These are phyloP conservation scores for Lutjanus argentimaculatus DNA, from an alignment of 2,797 vertebrate species.

Conservation along the genomic window DNA sequence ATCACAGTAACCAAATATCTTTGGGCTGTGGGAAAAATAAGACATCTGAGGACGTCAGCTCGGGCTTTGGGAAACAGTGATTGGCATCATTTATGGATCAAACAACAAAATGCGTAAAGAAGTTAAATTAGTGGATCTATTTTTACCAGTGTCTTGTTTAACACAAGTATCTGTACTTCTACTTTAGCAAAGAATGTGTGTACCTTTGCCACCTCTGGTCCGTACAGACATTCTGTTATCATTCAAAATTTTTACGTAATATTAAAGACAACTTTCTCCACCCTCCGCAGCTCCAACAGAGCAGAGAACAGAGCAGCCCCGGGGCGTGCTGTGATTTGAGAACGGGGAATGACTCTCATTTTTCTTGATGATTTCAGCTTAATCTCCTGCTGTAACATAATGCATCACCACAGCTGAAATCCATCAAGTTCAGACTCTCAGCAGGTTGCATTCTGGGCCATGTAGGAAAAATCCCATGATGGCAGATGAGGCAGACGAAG, in stretches of 20 bases:
- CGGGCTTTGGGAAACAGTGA: too few relatives aligned
- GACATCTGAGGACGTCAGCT: too few relatives aligned
- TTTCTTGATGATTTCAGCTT: constrained; percentile 39
- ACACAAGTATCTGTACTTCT: too few relatives aligned
- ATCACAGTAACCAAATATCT: too few relatives aligned
- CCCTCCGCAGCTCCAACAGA: constrained; percentile 4
- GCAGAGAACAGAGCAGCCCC: constrained; percentile 12
- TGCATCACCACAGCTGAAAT: constrained; percentile 40
- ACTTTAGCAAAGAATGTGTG: too few relatives aligned
- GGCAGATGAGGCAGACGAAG: constrained; percentile 10
- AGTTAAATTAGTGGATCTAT: too few relatives aligned
- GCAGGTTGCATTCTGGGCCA: constrained; percentile 44
- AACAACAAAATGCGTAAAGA: too few relatives aligned
- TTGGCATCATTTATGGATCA: too few relatives aligned
- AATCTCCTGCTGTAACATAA: constrained; percentile 52
- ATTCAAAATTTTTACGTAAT: constrained; percentile 6
- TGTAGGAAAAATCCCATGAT: constrained; percentile 32
- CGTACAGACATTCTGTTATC: background rate
- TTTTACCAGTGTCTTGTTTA: too few relatives aligned
- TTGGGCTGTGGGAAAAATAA: too few relatives aligned
- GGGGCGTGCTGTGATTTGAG: constrained; percentile 29
- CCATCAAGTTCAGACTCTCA: constrained; percentile 50
- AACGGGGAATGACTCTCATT: constrained; percentile 21
- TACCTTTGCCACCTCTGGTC: too few relatives aligned
- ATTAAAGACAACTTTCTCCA: constrained; percentile 1